Conservation (phyloP, 1,140 invertebrate species). For the Stegodyphus dumicola region DNA sequence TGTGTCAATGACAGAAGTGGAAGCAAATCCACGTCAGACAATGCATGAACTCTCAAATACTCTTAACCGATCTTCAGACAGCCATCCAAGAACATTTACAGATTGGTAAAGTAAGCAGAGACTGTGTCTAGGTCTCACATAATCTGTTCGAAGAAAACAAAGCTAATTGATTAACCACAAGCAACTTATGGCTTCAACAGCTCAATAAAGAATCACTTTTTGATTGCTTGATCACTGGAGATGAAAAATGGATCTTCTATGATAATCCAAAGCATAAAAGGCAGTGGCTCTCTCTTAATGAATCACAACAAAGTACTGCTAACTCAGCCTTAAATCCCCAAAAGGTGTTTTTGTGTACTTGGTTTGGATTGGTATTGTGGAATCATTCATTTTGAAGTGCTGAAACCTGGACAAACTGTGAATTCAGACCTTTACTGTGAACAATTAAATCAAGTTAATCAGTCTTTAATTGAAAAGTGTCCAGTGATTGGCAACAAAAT, state of each 20-base stretch:
- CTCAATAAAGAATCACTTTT: constrained; percentile 5
- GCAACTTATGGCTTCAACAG: constrained; percentile 1
- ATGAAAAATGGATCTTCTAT: constrained; percentile 17
- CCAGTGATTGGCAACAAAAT: constrained; percentile 17
- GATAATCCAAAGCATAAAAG: constrained; percentile 20
- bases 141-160: constrained; percentile 23
- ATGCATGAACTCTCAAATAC: not conserved
- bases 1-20: constrained; percentile 3
- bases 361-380: not conserved
- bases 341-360: constrained; percentile 4
- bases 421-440: constrained; percentile 14
- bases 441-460: constrained; percentile 16
- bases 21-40: constrained; percentile 9
- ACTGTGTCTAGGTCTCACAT: not conserved
- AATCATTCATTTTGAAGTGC: constrained; percentile 45
- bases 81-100: constrained; percentile 21
- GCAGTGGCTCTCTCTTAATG: constrained; percentile 17
- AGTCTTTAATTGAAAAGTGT: constrained; percentile 13
- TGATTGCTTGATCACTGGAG: constrained; percentile 6
- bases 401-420: constrained; percentile 21
- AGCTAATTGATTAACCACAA: constrained; percentile 1
- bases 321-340: not conserved
- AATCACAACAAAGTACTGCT: constrained; percentile 32
- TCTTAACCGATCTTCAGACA: constrained; percentile 2
- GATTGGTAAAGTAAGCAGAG: constrained; percentile 1